Conservation (phyloP, 2,797 vertebrate genomes). For the Pristis pectinata region DNA sequence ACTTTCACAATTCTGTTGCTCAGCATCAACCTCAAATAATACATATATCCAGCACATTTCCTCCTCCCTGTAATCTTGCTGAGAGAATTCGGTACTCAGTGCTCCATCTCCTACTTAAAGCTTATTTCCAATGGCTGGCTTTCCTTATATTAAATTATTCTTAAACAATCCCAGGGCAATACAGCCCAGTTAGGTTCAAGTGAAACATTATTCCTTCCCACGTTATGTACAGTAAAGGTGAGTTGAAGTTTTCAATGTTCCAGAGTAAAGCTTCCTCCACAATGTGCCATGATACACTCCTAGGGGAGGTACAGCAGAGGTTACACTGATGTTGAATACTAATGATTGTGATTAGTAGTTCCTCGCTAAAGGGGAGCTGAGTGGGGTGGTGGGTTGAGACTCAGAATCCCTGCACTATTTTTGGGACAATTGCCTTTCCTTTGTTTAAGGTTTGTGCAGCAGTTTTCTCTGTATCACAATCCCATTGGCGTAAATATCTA, state of each 20-base stretch:
- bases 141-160: neutral
- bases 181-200: too few relatives aligned
- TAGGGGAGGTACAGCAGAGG: neutral
- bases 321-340: neutral
- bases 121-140: too few relatives aligned
- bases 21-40: neutral
- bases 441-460: neutral
- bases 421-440: neutral
- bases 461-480: neutral
- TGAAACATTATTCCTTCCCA: too few relatives aligned
- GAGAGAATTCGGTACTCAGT: neutral
- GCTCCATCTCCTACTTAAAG: neutral
- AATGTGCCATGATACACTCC: neutral
- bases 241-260: too few relatives aligned
- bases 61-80: neutral
- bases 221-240: neutral
- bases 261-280: neutral
- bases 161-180: neutral
- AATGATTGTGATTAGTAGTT: neutral
- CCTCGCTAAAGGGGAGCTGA: neutral
- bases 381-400: neutral
- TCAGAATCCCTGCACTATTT: neutral
- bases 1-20: neutral
- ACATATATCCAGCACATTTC: neutral
- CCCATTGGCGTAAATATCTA: neutral